Base-by-base conservation (phyloP, 2,113 vertebrate genomes). In the Thamnophis sirtalis region DNA sequence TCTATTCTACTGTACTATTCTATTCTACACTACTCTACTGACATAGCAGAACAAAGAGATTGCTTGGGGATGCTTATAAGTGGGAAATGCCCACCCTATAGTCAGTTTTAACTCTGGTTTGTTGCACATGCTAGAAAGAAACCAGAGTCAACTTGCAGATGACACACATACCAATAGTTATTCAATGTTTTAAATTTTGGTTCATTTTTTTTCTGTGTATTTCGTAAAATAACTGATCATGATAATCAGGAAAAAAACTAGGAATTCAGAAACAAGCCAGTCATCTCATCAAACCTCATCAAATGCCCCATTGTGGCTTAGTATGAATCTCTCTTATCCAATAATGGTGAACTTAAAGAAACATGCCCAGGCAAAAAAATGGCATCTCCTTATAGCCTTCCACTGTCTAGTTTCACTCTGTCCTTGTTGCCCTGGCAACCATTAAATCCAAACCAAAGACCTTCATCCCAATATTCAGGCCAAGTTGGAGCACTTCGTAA, bases 371-470 rank as follows among this genome's bases (percentile, higher is more conserved):
- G 38, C 50, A 73, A 21, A n/a, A 24, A 80, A 28, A 73, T 51
- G 73, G 73, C 73, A 80, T 21, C 33, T 80, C 73, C 73, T 43
- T 80, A 22, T 50, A 85, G 43, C 28, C 19, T 33, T 56, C 48
- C 58, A 26, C 73, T 89, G 17, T 51, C 22, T 38, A 26, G 54
- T 49, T 53, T 90, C 48, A 51, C 48, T 68, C 88, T n/a, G 43
- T 54, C 48, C 48, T 89, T 89, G 92, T 90, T 93, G 86, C 58
- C 33, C n/a, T 55, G 92, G 50, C 50, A 87, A 55, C 89, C 24
- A 89, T 90, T 68, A 28, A 48, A 80, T 43, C 73, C 73, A 87
- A 89, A 73, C 43, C 26, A 53, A 85, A 54, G 54, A 22, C 49
- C 60, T 87, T 50, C 28, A 53, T 58, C 68, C 33, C 55, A 49